Evolutionary conservation across 2,888 invertebrate species (phyloP).

Genomic region (Metacarcinus magister): DNA sequence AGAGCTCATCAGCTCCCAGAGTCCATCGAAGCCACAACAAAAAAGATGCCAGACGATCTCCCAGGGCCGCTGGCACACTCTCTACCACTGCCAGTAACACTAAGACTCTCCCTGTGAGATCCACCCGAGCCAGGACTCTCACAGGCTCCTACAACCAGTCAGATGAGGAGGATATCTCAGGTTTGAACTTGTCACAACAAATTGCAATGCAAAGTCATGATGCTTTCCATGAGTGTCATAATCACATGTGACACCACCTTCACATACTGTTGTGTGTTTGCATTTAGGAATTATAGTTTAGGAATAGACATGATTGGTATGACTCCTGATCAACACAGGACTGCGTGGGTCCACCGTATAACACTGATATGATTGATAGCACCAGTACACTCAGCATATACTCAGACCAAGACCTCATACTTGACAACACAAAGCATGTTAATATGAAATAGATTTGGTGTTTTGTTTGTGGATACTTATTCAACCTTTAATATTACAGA

Average conservation of each 20-base stretch:
- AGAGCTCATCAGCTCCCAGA: constrained; percentile 58
- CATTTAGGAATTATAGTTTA: neutral
- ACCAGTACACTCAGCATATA: neutral
- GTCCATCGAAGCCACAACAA: constrained; percentile 54
- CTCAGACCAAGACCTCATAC: neutral
- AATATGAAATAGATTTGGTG: neutral
- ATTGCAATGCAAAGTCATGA: neutral
- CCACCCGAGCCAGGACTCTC: constrained; percentile 72
- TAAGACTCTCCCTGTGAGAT: constrained; percentile 74
- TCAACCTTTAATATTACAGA: constrained; percentile 65
- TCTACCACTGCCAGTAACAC: constrained; percentile 37
- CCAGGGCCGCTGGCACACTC: constrained; percentile 29
- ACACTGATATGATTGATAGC: neutral
- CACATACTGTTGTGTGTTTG: neutral
- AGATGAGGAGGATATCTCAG: constrained; percentile 74
- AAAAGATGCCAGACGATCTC: constrained; percentile 71
- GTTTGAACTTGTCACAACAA: constrained; percentile 58
- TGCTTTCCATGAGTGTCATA: neutral
- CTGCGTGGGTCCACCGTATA: neutral
- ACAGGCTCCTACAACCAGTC: constrained; percentile 70
- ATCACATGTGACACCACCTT: neutral
- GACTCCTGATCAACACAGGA: neutral
- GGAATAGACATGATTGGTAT: neutral
- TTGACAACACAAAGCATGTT: neutral
- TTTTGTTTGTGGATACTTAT: neutral